Evolutionary conservation across 2,888 invertebrate species (phyloP), one percentile per base, ranked within the genome.

Genomic region (Tetragonula carbonaria): DNA sequence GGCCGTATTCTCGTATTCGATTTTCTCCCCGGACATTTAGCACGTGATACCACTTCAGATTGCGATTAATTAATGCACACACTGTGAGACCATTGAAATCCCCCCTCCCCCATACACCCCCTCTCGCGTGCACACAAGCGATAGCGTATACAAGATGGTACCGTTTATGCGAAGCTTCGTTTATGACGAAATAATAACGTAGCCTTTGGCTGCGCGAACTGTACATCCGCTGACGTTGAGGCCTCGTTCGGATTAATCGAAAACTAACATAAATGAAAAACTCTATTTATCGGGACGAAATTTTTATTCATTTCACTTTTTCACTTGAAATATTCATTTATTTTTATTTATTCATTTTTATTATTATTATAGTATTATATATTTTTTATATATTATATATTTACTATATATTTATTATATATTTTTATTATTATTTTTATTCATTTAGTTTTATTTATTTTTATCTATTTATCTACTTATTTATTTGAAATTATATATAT

Each of bases 171-270:
- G 51, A 80, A 80, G 72, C 72, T 70, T 38, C 5, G 74, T 76
- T 28, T 28, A 51, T 85, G 82, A 88, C 84, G 85, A 88, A 88
- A 86, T 85, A 86, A 88, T 77, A 85, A 33, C 68, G 57, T 45
- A 45, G 45, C 68, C 75, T 59, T 11, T 16, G 68, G 50, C 67
- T 59, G 50, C 21, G 2, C 33, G 59, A 50, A 33, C 50, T 18
- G 45, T 68, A 79, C 63, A 67, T 65, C 68, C 67, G 78, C 28
- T 71, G 74, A 76, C 74, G 67, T 75, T 77, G 4, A 57, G n/a
- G n/a, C 5, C n/a, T 57, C n/a, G 14, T 59, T 59, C 57, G n/a
- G 57, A 59, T 59, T 57, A 14, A n/a, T 57, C 57, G 2, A n/a
- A 62, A n/a, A 62, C 1, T 8, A 8, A 45, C 45, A 33, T 2